phyloP scores from a whole-genome alignment of 2,113 vertebrate genomes.

The Vireo altiloquus region DNA sequence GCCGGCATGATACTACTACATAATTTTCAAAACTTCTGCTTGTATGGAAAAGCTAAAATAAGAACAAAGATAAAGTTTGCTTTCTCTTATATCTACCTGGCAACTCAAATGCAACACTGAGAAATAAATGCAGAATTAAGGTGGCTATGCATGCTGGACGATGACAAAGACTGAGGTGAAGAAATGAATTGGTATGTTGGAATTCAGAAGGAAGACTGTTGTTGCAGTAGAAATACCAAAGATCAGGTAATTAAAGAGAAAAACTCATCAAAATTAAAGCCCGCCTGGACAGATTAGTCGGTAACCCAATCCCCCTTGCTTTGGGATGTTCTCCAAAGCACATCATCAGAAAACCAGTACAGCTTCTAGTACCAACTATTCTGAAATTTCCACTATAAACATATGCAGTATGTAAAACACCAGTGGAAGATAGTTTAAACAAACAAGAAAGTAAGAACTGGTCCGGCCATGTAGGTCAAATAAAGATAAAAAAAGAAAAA shows the following conservation, averaged over 20 bases:
- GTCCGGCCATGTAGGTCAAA: constrained; percentile 93
- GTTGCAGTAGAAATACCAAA: constrained; percentile 57
- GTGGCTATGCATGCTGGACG: constrained; percentile 46
- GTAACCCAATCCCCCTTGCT: constrained; percentile 6
- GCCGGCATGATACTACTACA: constrained; percentile 22
- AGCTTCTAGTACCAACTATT: constrained; percentile 60
- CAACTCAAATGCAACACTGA: constrained; percentile 5
- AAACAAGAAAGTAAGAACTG: constrained; percentile 83
- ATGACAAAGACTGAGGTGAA: constrained; percentile 48
- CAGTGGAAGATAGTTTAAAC: constrained; percentile 86
- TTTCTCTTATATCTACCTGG: constrained; percentile 31
- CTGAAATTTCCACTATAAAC: constrained; percentile 48
- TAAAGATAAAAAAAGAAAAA: constrained; percentile 76
- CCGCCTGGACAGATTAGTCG: background rate
- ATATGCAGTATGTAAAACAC: constrained; percentile 74
- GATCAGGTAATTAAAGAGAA: constrained; percentile 52
- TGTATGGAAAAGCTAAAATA: constrained; percentile 44
- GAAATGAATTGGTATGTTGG: constrained; percentile 45
- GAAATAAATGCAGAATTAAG: constrained; percentile 40
- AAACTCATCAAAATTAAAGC: constrained; percentile 53
- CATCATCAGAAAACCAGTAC: background rate
- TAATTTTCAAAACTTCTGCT: constrained; percentile 22
- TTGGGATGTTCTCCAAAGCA: constrained; percentile 41
- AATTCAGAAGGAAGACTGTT: constrained; percentile 73
- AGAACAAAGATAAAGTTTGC: constrained; percentile 21